Conservation (phyloP, 2,888 invertebrate genomes). For the Venustoraphidia nigricollis region DNA sequence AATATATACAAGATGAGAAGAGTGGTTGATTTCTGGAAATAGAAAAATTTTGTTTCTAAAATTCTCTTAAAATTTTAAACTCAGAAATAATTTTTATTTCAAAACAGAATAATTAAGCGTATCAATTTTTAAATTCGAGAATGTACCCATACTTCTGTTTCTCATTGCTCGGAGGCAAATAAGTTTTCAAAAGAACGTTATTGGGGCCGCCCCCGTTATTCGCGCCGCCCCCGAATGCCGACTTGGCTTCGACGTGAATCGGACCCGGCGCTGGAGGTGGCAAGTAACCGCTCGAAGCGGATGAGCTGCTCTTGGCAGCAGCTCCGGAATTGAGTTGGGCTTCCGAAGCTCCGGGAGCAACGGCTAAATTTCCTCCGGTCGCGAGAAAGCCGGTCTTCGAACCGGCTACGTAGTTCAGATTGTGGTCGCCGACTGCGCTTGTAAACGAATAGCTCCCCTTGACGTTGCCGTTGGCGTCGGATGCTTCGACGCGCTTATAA, state of each 20-base stretch:
- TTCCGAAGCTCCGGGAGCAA: constrained; percentile 7
- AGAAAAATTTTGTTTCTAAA: no score
- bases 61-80: no score
- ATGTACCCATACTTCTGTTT: constrained; percentile 17
- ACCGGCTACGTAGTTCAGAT: constrained; percentile 13
- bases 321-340: constrained; percentile 2
- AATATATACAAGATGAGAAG: no score
- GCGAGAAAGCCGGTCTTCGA: constrained; percentile 14
- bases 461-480: constrained; percentile 11
- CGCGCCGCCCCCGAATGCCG: not conserved
- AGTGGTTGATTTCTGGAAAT: no score
- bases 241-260: not conserved
- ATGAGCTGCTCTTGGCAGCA: not conserved
- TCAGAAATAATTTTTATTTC: no score
- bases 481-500: constrained; percentile 9
- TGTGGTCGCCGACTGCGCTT: constrained; percentile 8
- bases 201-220: constrained; percentile 8
- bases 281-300: not conserved
- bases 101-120: no score
- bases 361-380: constrained; percentile 14
- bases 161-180: constrained; percentile 16
- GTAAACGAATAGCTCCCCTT: constrained; percentile 9
- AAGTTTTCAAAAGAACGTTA: constrained; percentile 13
- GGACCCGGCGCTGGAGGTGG: not conserved
- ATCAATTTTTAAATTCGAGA: constrained; percentile 7